Percentiles rank a stretch among this genome's conserved stretches.
phyloP scores from a whole-genome alignment of 2,888 invertebrate genomes.

The Mongoloraphidia duomilia region DNA sequence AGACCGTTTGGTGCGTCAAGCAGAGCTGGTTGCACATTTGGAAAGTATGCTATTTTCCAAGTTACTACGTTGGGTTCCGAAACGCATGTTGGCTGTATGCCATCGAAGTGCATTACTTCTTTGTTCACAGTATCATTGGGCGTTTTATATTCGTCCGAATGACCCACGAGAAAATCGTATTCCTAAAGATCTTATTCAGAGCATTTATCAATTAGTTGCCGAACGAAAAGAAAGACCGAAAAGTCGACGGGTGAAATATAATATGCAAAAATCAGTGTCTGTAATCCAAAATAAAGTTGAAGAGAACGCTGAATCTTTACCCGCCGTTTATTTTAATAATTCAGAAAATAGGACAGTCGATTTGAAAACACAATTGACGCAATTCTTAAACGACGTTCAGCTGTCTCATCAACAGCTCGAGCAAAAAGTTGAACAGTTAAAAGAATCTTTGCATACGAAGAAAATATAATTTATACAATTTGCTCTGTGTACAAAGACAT shows the following conservation, averaged over 20 bases:
- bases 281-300: constrained; percentile 31
- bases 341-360: background rate
- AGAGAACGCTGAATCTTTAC: no score
- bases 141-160: constrained; percentile 63
- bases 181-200: constrained; percentile 59
- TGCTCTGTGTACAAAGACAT: background rate
- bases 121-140: constrained; percentile 56
- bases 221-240: constrained; percentile 47
- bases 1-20: constrained; percentile 66
- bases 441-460: background rate
- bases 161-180: constrained; percentile 68
- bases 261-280: constrained; percentile 28
- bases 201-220: constrained; percentile 59
- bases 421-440: constrained; percentile 5
- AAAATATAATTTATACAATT: constrained; percentile 7
- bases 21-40: constrained; percentile 65
- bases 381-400: constrained; percentile 7
- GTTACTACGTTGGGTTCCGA: constrained; percentile 41
- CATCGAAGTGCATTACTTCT: constrained; percentile 62
- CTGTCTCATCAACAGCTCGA: constrained; percentile 4
- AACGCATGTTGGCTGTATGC: constrained; percentile 45
- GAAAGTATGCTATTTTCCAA: constrained; percentile 74
- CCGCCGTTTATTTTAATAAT: constrained; percentile 1
- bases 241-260: constrained; percentile 34
- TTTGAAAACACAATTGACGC: constrained; percentile 4